Base-by-base conservation (phyloP, 2,797 vertebrate species). In the Corythornis leucogaster region DNA sequence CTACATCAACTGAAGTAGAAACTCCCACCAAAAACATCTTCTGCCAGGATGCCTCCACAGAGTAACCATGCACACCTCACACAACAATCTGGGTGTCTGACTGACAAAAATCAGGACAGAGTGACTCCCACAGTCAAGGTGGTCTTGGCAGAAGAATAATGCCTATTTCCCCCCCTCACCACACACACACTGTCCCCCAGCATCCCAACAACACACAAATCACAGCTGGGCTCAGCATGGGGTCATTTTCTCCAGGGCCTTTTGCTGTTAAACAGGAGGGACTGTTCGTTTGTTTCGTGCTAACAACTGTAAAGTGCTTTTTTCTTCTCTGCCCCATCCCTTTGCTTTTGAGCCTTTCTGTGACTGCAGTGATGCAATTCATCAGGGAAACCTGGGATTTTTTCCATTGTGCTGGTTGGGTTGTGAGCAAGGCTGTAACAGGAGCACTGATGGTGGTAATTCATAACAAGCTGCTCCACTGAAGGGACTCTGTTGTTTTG, bases 201-300 rank as follows among this genome's bases (percentile, higher is more conserved):
- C 38, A 54, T 59, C 43, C 55, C 46, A 69, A 22, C 2, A 1
- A n/a, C 74, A 76, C 45, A 54, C 33, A 59, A 78, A 76, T 33
- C 82, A 91, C 68, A 90, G 75, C 67, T 80, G 35, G n/a, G 17
- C 58, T 92, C 81, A 58, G 78, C 2, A 2, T n/a, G 61, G 11
- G 38, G 30, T 33, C 43, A 31, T 93, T 89, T 92, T 71, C 62
- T 75, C 62, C 43, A 1, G 0, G 25, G 35, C 19, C 71, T 90
- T 85, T 87, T 89, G 42, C 71, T 80, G 22, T 61, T 64, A 74
- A 46, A 85, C 26, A 28, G 15, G 79, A 62, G 6, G 10, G 31
- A 45, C 18, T 87, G 38, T 55, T 78, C 87, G 71, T 95, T 90
- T 79, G 61, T 53, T 92, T 82, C 67, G 55, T 57, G 51, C 54